A percentile compares a stretch with the other conserved stretches of the same genome.
These are phyloP conservation scores for Arenaria interpres DNA, from an alignment of 2,113 vertebrate species.

Conservation along the genomic window DNA sequence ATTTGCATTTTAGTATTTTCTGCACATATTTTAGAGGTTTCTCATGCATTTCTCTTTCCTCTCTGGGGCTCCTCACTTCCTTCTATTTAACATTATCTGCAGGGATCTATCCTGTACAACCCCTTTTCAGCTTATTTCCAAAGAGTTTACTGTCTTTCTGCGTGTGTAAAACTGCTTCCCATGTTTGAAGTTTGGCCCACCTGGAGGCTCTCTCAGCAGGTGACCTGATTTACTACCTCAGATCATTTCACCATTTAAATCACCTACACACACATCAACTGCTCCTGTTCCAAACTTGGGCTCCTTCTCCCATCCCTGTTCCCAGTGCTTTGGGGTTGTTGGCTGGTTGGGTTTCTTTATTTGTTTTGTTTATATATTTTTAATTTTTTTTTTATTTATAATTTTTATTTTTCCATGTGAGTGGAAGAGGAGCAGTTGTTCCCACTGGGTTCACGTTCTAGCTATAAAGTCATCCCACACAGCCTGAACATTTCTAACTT, in stretches of 20 bases:
- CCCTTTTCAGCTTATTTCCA: background rate
- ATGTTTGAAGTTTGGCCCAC: background rate
- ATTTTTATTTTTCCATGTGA: background rate
- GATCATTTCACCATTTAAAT: background rate
- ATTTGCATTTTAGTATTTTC: constrained; percentile 3
- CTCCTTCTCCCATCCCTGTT: background rate
- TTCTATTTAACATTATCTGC: background rate
- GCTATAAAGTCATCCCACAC: background rate
- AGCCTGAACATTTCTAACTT: background rate
- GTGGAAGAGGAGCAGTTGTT: background rate
- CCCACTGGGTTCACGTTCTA: background rate
- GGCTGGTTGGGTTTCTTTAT: background rate
- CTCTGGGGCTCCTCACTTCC: background rate
- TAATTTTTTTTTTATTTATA: background rate
- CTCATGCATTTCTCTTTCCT: background rate
- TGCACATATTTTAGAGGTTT: background rate
- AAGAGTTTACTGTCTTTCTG: background rate
- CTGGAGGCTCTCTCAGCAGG: background rate
- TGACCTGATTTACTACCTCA: background rate
- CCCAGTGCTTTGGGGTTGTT: background rate
- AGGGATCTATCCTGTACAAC: background rate
- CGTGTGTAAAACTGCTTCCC: background rate
- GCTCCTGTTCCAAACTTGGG: background rate
- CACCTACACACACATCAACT: background rate
- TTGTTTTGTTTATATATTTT: background rate